Percentiles rank a stretch among this genome's conserved stretches.
Evolutionary conservation across 1,140 invertebrate species (phyloP).

Genomic region (Lordiphosa stackelbergi): DNA sequence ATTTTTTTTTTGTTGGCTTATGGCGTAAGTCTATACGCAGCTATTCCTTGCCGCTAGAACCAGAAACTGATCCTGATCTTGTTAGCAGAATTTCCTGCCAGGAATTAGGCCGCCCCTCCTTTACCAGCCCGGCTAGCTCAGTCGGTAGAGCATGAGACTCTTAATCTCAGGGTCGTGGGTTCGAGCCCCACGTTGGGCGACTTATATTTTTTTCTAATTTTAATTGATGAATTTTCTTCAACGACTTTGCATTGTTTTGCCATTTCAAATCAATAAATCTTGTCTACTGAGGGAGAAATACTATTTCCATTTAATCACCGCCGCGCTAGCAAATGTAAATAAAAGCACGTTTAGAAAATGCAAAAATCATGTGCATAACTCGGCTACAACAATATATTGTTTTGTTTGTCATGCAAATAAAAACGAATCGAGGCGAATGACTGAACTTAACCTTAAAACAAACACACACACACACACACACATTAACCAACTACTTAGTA

Average conservation of each 20-base stretch:
- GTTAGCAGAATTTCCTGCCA: too few species aligned
- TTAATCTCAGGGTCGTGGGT: conserved; percentile 95
- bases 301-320: conserved; percentile 22
- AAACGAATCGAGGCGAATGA: conserved; percentile 55
- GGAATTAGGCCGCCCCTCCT: too few species aligned
- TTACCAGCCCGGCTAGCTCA: conserved; percentile 86
- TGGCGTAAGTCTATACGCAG: too few species aligned
- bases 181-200: conserved; percentile 92
- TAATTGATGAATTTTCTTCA: conserved; percentile 9
- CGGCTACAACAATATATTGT: conserved; percentile 3
- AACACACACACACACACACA: conserved; percentile 20
- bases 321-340: conserved; percentile 27
- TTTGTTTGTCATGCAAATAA: conserved; percentile 52
- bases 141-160: conserved; percentile 95
- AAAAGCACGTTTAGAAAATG: conserved; percentile 53
- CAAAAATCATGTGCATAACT: conserved; percentile 42
- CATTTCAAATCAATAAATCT: conserved; percentile 8
- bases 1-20: too few species aligned
- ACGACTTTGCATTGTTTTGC: conserved; percentile 24
- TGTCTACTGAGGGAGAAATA: background rate
- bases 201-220: background rate
- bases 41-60: too few species aligned
- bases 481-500: conserved; percentile 7
- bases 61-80: too few species aligned
- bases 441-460: conserved; percentile 58